Conservation (phyloP, 2,113 vertebrate genomes). For the Archilochus colubris region DNA sequence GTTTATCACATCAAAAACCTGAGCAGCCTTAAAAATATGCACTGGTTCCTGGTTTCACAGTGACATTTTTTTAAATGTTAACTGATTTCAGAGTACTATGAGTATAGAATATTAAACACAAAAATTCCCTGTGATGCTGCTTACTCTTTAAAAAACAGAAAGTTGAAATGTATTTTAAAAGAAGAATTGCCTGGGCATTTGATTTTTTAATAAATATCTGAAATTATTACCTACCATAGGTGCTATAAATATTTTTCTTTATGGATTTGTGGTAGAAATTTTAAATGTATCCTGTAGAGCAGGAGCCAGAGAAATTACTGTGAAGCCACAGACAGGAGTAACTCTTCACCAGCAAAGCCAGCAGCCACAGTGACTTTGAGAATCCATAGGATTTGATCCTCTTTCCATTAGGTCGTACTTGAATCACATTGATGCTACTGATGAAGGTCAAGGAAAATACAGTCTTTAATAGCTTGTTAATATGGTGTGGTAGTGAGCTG, state of each 20-base stretch:
- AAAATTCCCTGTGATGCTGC: background rate
- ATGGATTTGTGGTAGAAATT: constrained; percentile 51
- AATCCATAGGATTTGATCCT: background rate
- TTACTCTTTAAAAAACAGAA: background rate
- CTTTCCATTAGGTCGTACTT: background rate
- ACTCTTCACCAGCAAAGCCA: background rate
- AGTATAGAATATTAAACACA: background rate
- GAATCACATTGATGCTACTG: background rate
- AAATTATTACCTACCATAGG: constrained; percentile 18
- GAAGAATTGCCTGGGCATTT: background rate
- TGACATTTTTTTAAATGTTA: background rate
- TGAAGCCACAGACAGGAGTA: background rate
- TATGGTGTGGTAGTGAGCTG: background rate
- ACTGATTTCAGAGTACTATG: background rate
- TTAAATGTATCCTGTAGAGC: constrained; percentile 24
- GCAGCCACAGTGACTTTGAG: background rate
- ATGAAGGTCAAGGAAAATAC: background rate
- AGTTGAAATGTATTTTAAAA: constrained; percentile 1
- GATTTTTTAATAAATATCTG: constrained; percentile 41
- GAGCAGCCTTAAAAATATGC: background rate
- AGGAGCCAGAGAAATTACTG: background rate
- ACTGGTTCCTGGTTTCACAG: background rate
- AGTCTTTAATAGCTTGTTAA: background rate
- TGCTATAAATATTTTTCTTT: constrained; percentile 36
- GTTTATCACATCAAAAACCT: background rate